A percentile compares a stretch with the other conserved stretches of the same genome.
Evolutionary conservation across 2,113 vertebrate species (phyloP).

Genomic region (Hymenochirus boettgeri): DNA sequence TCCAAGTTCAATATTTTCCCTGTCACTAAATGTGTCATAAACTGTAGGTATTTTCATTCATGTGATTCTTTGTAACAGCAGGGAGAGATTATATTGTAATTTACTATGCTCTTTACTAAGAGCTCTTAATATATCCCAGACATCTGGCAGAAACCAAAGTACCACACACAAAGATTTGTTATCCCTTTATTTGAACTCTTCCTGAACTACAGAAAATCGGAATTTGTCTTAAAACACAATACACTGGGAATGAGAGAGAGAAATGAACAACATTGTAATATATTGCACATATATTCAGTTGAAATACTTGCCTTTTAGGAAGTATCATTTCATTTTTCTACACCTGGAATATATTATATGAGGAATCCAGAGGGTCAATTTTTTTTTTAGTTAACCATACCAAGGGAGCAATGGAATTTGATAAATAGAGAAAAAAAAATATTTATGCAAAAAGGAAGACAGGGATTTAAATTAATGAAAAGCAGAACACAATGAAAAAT

Average conservation of each 20-base stretch:
- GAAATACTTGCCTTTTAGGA: slow-evolving; percentile 16
- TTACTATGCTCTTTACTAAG: background rate
- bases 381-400: too few relatives aligned
- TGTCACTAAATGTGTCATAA: too few relatives aligned
- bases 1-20: too few relatives aligned
- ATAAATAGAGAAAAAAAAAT: too few relatives aligned
- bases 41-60: too few relatives aligned
- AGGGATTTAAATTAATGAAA: background rate
- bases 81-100: background rate
- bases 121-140: slow-evolving; percentile 7
- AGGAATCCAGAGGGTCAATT: too few relatives aligned
- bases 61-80: too few relatives aligned
- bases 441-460: too few relatives aligned
- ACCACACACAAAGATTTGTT: slow-evolving; percentile 13
- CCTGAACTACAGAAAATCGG: slow-evolving; percentile 26
- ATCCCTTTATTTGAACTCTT: slow-evolving; percentile 30
- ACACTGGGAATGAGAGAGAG: background rate
- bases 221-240: slow-evolving; percentile 16
- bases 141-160: slow-evolving; percentile 12
- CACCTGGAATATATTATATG: slow-evolving; percentile 32
- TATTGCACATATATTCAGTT: slow-evolving; percentile 32
- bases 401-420: too few relatives aligned
- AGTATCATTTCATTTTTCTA: slow-evolving; percentile 1
- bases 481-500: too few relatives aligned
- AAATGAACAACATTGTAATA: slow-evolving; percentile 14